Percentiles rank a stretch among this genome's conserved stretches.
Conservation (phyloP, 2,797 vertebrate genomes). For the Apogon talboti region DNA sequence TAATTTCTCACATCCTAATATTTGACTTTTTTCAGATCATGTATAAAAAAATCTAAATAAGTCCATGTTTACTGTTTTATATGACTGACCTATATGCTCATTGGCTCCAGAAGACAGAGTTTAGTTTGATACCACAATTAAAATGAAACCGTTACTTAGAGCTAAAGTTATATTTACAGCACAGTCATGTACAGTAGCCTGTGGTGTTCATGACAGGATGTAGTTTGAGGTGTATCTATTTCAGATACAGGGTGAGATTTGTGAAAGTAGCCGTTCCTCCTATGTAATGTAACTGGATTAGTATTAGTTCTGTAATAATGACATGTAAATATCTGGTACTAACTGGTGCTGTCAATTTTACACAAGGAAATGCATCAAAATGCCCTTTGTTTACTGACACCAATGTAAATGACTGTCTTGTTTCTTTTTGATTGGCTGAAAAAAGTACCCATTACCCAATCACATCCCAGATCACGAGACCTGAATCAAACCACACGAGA, state of each 20-base stretch:
- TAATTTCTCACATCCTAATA: conserved; percentile 55
- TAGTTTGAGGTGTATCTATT: not conserved
- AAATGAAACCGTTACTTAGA: not conserved
- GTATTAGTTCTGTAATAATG: not conserved
- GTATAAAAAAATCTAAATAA: conserved; percentile 22
- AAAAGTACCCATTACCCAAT: not conserved
- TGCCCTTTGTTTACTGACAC: too few relatives aligned
- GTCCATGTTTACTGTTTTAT: conserved; percentile 8
- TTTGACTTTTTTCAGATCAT: conserved; percentile 37
- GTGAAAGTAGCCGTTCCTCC: not conserved
- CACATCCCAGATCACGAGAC: too few relatives aligned
- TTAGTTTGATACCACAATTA: too few relatives aligned
- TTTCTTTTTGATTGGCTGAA: not conserved
- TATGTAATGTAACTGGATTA: not conserved
- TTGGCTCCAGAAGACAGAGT: not conserved
- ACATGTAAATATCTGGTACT: too few relatives aligned
- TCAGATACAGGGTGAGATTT: not conserved
- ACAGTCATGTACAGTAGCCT: not conserved
- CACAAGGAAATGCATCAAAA: not conserved
- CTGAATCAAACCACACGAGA: not conserved
- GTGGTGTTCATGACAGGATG: not conserved
- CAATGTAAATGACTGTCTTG: too few relatives aligned
- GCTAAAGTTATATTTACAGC: not conserved
- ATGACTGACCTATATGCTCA: not conserved
- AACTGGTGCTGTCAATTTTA: too few relatives aligned